Evolutionary conservation across 2,888 invertebrate species (phyloP).

Genomic region (Strigamia transsilvanica): DNA sequence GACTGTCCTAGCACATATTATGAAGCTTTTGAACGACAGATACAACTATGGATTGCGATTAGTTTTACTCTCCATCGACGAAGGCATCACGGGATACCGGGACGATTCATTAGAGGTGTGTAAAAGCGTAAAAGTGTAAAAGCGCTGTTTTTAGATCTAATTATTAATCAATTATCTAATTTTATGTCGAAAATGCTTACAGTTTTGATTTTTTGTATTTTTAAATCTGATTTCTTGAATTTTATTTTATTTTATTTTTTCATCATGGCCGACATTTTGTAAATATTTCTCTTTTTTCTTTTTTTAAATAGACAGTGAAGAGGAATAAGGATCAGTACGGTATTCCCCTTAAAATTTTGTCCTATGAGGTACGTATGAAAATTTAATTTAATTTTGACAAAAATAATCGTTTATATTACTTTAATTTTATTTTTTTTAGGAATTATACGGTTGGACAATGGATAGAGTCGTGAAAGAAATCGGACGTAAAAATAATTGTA

Average conservation of each 20-base stretch:
- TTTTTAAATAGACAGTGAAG: slow-evolving; percentile 81
- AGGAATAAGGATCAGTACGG: slow-evolving; percentile 92
- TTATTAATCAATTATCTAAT: too few relatives aligned
- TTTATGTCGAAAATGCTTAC: too few relatives aligned
- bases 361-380: slow-evolving; percentile 75
- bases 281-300: not conserved
- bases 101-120: slow-evolving; percentile 67
- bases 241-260: not conserved
- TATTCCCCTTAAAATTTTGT: slow-evolving; percentile 91
- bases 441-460: slow-evolving; percentile 99
- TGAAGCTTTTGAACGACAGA: slow-evolving; percentile 89
- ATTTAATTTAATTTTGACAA: not conserved
- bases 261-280: not conserved
- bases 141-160: not conserved
- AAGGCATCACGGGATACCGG: slow-evolving; percentile 87
- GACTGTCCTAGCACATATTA: slow-evolving; percentile 92
- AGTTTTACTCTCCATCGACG: slow-evolving; percentile 93
- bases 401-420: not conserved
- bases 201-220: too few relatives aligned
- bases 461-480: slow-evolving; percentile 88
- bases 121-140: not conserved
- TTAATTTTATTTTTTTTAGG: slow-evolving; percentile 64
- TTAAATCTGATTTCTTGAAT: not conserved
- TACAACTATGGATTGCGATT: slow-evolving; percentile 90
- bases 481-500: slow-evolving; percentile 91